These are phyloP conservation scores for Hydropsyche tenuis DNA, from an alignment of 1,140 invertebrate genomes.

Conservation along the genomic window DNA sequence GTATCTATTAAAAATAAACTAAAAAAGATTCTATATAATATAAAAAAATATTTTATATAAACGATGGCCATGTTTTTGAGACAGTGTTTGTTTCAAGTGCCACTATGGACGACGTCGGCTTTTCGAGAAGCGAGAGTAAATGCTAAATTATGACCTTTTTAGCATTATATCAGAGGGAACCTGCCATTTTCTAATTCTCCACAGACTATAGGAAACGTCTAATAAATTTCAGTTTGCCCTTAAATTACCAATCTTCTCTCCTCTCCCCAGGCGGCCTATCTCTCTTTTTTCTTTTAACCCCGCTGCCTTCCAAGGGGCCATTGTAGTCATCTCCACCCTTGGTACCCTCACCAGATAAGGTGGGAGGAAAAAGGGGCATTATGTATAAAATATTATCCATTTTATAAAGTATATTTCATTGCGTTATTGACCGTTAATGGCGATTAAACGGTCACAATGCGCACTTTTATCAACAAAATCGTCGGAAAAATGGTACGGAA, in stretches of 20 bases:
- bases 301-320: slow-evolving; percentile 25
- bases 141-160: slow-evolving; percentile 47
- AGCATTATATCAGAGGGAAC: slow-evolving; percentile 47
- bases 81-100: slow-evolving; percentile 26
- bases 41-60: background rate
- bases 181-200: slow-evolving; percentile 50
- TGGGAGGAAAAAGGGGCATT: slow-evolving; percentile 2
- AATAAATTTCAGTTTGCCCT: slow-evolving; percentile 51
- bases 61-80: background rate
- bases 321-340: slow-evolving; percentile 44
- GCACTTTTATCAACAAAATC: background rate
- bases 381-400: slow-evolving; percentile 7
- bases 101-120: slow-evolving; percentile 11
- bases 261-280: slow-evolving; percentile 44
- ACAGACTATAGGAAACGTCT: slow-evolving; percentile 48
- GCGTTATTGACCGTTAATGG: background rate
- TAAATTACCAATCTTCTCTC: slow-evolving; percentile 47
- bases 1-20: background rate
- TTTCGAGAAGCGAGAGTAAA: slow-evolving; percentile 37
- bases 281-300: slow-evolving; percentile 33
- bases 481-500: no score
- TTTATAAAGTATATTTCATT: slow-evolving; percentile 19
- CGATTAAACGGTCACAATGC: background rate
- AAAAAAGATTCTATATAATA: no score
- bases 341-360: slow-evolving; percentile 6